A percentile compares a stretch with the other conserved stretches of the same genome.
Evolutionary conservation across 2,888 invertebrate species (phyloP).

Genomic region (Nudaria mundana): DNA sequence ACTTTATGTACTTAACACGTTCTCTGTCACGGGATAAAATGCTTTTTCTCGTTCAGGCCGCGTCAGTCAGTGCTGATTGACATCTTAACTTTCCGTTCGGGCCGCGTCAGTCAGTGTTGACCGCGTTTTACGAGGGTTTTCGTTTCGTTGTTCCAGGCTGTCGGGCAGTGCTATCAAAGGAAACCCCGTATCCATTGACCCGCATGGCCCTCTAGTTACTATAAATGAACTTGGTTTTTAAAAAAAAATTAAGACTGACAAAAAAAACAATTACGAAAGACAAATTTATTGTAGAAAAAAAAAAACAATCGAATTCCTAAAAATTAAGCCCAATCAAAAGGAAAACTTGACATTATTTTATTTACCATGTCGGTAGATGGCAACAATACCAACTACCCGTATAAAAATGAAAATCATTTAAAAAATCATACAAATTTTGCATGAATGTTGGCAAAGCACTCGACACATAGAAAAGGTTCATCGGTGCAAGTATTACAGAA

Average conservation of each 20-base stretch:
- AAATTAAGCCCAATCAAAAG: too few species aligned
- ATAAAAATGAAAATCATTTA: too few species aligned
- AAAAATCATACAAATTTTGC: too few species aligned
- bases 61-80: constrained; percentile 8
- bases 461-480: neutral
- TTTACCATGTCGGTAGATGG: too few species aligned
- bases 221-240: neutral
- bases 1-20: too few species aligned
- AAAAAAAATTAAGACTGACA: neutral
- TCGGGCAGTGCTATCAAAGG: constrained; percentile 23
- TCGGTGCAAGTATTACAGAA: neutral
- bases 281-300: too few species aligned
- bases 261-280: neutral
- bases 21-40: neutral
- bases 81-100: constrained; percentile 19
- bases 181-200: constrained; percentile 24
- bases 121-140: constrained; percentile 16
- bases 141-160: constrained; percentile 8
- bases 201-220: constrained; percentile 19
- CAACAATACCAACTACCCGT: too few species aligned
- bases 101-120: constrained; percentile 25
- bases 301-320: too few species aligned
- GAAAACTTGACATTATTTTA: too few species aligned
- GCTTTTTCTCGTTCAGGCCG: neutral
- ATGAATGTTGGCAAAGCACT: too few species aligned